phyloP scores from a whole-genome alignment of 2,888 invertebrate species.

The Lymantria monacha region DNA sequence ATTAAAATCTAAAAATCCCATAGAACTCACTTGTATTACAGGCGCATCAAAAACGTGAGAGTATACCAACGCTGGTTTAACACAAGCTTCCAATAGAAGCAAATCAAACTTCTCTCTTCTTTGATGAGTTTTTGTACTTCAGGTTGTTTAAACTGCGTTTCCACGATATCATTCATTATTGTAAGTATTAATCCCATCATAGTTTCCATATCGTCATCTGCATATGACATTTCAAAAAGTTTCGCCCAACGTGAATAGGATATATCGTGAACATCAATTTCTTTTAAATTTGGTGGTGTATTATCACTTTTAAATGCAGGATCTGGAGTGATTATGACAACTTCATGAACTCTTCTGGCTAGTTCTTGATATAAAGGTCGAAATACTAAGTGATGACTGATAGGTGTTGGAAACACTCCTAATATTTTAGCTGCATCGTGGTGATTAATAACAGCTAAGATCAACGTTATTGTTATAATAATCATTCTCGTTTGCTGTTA shows the following conservation, averaged over 20 bases:
- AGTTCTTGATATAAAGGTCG: constrained; percentile 44
- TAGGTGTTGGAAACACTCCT: constrained; percentile 36
- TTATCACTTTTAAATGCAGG: constrained; percentile 28
- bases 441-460: neutral
- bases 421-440: constrained; percentile 35
- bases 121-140: constrained; percentile 32
- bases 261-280: constrained; percentile 48
- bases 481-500: neutral
- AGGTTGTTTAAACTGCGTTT: constrained; percentile 1
- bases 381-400: constrained; percentile 54
- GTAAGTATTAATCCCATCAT: constrained; percentile 5
- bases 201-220: neutral
- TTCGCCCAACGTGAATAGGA: constrained; percentile 36
- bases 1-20: constrained; percentile 25
- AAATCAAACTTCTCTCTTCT: constrained; percentile 42
- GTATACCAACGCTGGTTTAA: constrained; percentile 18
- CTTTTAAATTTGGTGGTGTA: constrained; percentile 42
- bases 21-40: constrained; percentile 42
- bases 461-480: neutral
- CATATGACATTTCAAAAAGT: neutral
- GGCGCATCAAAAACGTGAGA: constrained; percentile 31
- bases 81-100: constrained; percentile 35
- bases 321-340: constrained; percentile 53
- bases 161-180: constrained; percentile 12
- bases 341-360: constrained; percentile 54